Conservation (phyloP, 92 coral and sea anemone genomes). For the Diadumene lineata region DNA sequence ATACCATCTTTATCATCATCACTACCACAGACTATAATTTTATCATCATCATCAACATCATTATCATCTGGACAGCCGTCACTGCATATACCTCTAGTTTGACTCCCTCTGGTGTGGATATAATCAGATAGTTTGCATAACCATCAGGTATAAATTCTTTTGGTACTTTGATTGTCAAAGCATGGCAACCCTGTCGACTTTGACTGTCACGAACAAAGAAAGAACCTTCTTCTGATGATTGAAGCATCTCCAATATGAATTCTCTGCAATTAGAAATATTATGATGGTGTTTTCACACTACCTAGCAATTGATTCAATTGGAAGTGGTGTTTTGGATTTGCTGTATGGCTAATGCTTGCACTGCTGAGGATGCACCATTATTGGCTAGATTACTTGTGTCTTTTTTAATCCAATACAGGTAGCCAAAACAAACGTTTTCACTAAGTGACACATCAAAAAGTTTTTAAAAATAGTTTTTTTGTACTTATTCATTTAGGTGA, state of each 20-base stretch:
- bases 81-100: constrained; percentile 66
- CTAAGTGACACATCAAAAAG: too few species aligned
- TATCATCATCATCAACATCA: not conserved
- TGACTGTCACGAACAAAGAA: constrained; percentile 99
- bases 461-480: too few species aligned
- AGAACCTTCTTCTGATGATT: constrained; percentile 85
- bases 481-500: too few species aligned
- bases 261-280: constrained; percentile 50
- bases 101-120: constrained; percentile 70
- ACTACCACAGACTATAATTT: not conserved
- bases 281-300: not conserved
- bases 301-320: too few species aligned
- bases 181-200: constrained; percentile 87
- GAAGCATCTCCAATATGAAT: constrained; percentile 82
- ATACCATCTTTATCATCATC: not conserved
- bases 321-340: too few species aligned
- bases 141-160: constrained; percentile 69
- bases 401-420: too few species aligned
- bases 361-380: too few species aligned
- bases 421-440: too few species aligned
- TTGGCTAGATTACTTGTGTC: too few species aligned
- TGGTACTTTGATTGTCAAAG: constrained; percentile 86
- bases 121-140: constrained; percentile 81
- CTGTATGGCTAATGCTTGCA: too few species aligned
- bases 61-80: too few species aligned